Conservation (phyloP, 2,888 invertebrate species). For the Drosophila putrida region DNA sequence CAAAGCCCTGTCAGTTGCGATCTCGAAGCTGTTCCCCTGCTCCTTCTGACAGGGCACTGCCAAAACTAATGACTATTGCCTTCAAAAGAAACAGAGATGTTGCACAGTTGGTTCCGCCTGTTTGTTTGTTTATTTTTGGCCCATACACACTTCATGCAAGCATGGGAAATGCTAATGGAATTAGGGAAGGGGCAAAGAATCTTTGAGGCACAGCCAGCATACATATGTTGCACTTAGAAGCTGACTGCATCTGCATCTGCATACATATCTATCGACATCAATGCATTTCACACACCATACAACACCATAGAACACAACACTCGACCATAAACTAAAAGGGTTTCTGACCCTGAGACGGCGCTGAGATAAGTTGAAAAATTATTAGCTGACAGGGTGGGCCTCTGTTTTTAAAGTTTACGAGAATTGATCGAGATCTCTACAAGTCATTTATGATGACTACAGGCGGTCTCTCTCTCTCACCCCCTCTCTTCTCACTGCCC, state of each 20-base stretch:
- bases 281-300: constrained; percentile 60
- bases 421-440: constrained; percentile 56
- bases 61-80: constrained; percentile 76
- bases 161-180: constrained; percentile 28
- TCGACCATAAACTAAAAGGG: constrained; percentile 59
- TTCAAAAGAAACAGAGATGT: constrained; percentile 67
- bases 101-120: constrained; percentile 50
- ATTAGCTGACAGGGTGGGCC: constrained; percentile 46
- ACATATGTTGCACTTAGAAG: constrained; percentile 55
- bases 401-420: constrained; percentile 37
- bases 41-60: constrained; percentile 44
- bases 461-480: constrained; percentile 2
- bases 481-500: neutral
- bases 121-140: constrained; percentile 71
- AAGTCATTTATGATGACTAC: constrained; percentile 37
- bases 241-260: constrained; percentile 40
- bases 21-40: neutral
- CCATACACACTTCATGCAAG: constrained; percentile 69
- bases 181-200: constrained; percentile 2
- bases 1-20: constrained; percentile 26
- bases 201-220: constrained; percentile 25
- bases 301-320: neutral
- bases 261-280: constrained; percentile 68
- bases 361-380: constrained; percentile 19
- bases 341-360: constrained; percentile 76